phyloP scores from a whole-genome alignment of 1,140 invertebrate species.

The Anastrepha obliqua region DNA sequence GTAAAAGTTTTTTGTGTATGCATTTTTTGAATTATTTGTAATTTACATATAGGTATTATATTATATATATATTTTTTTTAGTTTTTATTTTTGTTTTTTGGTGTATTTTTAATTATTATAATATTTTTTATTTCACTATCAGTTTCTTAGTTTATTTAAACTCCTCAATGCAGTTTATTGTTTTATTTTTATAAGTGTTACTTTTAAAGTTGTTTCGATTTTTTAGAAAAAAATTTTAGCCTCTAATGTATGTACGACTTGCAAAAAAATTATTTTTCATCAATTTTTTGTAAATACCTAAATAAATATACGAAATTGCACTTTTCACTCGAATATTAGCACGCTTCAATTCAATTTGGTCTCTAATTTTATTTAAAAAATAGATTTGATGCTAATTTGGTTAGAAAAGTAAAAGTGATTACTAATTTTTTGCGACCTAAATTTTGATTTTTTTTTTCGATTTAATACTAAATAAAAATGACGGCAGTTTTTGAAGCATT shows the following conservation, averaged over 20 bases:
- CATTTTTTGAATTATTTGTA: background rate
- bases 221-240: conserved; percentile 8
- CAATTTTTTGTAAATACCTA: conserved; percentile 31
- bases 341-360: background rate
- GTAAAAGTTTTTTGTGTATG: background rate
- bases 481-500: background rate
- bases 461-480: background rate
- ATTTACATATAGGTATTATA: background rate
- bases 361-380: conserved; percentile 14
- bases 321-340: conserved; percentile 46
- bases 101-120: no score
- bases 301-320: conserved; percentile 36
- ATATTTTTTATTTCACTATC: no score
- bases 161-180: background rate
- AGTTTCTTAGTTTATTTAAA: no score
- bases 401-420: background rate
- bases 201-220: background rate
- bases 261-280: conserved; percentile 8
- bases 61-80: background rate
- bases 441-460: background rate
- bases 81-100: background rate
- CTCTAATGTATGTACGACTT: background rate
- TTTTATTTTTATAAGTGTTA: conserved; percentile 1
- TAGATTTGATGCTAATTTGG: background rate
- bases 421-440: background rate